These are phyloP conservation scores for Trichogramma dendrolimi DNA, from an alignment of 2,888 invertebrate genomes.

Conservation along the genomic window DNA sequence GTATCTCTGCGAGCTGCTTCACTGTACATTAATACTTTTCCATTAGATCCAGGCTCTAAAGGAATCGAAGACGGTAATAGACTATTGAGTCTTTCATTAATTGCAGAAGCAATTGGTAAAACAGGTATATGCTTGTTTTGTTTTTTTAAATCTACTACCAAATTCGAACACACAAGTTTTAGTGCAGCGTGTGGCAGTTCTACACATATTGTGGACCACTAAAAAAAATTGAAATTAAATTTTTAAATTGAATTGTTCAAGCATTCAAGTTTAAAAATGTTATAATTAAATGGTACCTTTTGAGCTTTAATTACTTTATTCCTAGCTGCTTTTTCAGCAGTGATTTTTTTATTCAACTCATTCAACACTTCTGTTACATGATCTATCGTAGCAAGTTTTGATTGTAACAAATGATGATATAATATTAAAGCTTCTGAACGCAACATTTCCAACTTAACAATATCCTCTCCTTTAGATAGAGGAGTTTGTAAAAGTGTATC, in stretches of 20 bases:
- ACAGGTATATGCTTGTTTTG: constrained; percentile 81
- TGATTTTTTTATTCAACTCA: constrained; percentile 73
- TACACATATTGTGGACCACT: constrained; percentile 91
- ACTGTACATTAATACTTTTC: constrained; percentile 77
- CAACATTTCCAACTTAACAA: constrained; percentile 78
- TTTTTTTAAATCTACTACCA: constrained; percentile 77
- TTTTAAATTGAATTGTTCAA: neutral
- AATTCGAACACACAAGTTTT: constrained; percentile 72
- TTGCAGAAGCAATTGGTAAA: constrained; percentile 82
- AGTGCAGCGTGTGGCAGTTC: constrained; percentile 74
- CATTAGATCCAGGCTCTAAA: constrained; percentile 52
- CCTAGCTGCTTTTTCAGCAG: constrained; percentile 65
- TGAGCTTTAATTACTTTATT: constrained; percentile 86
- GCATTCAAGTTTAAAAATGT: neutral
- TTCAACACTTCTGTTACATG: constrained; percentile 73
- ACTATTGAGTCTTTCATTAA: constrained; percentile 80
- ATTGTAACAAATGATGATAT: constrained; percentile 72
- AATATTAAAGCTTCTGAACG: constrained; percentile 83
- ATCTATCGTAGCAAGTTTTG: constrained; percentile 72
- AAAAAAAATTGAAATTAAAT: constrained; percentile 41
- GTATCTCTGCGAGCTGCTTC: constrained; percentile 87
- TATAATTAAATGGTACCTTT: constrained; percentile 59
- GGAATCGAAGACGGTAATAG: constrained; percentile 60
- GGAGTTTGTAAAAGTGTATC: constrained; percentile 86
- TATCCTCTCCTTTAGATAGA: constrained; percentile 70